Base-by-base conservation (phyloP, 2,113 vertebrate species). In the Sinocyclocheilus anshuiensis region DNA sequence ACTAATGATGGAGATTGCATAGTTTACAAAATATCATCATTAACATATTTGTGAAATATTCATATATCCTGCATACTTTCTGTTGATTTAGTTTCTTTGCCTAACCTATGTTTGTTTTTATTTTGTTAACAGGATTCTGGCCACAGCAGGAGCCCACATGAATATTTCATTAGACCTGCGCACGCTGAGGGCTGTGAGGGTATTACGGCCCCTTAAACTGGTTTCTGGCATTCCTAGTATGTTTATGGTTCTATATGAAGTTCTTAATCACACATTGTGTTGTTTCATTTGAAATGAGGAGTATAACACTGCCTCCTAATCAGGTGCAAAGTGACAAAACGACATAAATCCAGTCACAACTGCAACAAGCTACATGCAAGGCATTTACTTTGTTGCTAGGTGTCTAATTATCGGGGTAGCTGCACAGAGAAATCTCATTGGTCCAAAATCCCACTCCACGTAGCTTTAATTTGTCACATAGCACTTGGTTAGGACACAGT, bases 211-310 rank as follows among this genome's bases (percentile, higher is more conserved):
- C 8, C 95, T 99, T 89, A 99, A 99, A 93, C 97, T 99, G 1
- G 98, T 99, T 86, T 99, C 98, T 0, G 98, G 98, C 87, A 99
- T 99, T 91, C 98, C 98, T 78, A 99, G 98, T 99, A 92, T 96
- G 96, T 94, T 42, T 53, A 76, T 22, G 26, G 33, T 36, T 33
- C 5, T 65, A 22, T 77, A 16, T 71, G 22, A 33, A 53, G 24
- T 77, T 61, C 24, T 76, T 45, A 18, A 20, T 36, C n/a, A 33
- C 1, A 22, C 61, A 22, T 36, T 57, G 20, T 42, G 33, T 29
- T 1, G 29, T 26, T 33, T 74, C 22, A 39, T 18, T 29, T 53
- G 13, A 24, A 24, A 50, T 13, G 4, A 77, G 10, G 20, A 6
- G 15, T 29, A 77, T 29, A 24, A 15, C 12, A 24, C 20, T 75